A percentile compares a stretch with the other conserved stretches of the same genome.
These are phyloP conservation scores for Heteromormyrus szaboi DNA, from an alignment of 2,797 vertebrate genomes.

Conservation along the genomic window DNA sequence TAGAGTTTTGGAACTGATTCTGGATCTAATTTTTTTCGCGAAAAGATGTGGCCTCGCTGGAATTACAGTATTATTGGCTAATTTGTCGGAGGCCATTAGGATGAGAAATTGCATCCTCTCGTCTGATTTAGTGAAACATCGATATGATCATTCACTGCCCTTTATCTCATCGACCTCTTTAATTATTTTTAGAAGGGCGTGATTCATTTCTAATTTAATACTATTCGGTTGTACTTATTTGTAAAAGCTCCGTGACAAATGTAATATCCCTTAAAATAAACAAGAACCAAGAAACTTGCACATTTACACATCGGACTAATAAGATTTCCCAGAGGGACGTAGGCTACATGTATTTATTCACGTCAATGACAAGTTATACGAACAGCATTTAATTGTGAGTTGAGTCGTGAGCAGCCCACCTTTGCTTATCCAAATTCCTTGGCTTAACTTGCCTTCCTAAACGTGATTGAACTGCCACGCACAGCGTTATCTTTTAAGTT, in stretches of 20 bases:
- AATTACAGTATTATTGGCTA: constrained; percentile 28
- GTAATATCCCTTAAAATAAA: not conserved
- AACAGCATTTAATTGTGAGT: not conserved
- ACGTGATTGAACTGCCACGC: constrained; percentile 3
- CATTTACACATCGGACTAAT: not conserved
- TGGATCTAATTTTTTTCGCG: constrained; percentile 26
- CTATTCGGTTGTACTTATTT: constrained; percentile 70
- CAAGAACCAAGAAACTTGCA: not conserved
- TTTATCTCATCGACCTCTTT: constrained; percentile 71
- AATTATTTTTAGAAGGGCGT: constrained; percentile 76
- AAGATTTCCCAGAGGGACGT: not conserved
- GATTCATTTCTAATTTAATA: constrained; percentile 76
- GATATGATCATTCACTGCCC: constrained; percentile 63
- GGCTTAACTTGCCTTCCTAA: not conserved
- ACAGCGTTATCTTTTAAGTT: not conserved
- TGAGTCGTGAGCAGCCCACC: not conserved
- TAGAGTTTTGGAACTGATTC: constrained; percentile 24
- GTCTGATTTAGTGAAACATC: constrained; percentile 64
- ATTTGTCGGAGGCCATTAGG: constrained; percentile 30
- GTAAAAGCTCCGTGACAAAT: constrained; percentile 19
- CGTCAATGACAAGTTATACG: not conserved
- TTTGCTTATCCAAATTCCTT: constrained; percentile 3
- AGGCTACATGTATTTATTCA: not conserved
- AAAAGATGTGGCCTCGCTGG: constrained; percentile 13
- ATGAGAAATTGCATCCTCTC: constrained; percentile 20